Evolutionary conservation across 2,113 vertebrate species (phyloP).

Genomic region (Cathartes aura): DNA sequence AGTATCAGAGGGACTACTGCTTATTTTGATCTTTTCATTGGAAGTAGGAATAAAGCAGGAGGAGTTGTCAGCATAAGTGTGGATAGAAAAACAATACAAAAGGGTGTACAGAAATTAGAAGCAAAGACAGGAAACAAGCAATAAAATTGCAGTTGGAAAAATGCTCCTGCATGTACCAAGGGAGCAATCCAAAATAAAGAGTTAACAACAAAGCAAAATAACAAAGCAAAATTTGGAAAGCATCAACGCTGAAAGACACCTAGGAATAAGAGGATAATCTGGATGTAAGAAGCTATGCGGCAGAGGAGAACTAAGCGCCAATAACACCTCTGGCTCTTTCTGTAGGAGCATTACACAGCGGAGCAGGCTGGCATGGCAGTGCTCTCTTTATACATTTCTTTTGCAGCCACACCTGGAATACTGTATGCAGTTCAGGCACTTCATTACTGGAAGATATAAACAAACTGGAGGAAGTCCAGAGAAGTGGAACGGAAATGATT

Average conservation of each 20-base stretch:
- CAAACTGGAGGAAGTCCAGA: conserved; percentile 59
- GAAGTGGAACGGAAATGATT: conserved; percentile 61
- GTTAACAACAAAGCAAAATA: background rate
- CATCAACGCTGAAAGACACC: background rate
- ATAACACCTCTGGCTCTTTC: background rate
- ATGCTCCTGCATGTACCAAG: background rate
- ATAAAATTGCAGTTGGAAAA: background rate
- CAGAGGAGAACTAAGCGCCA: background rate
- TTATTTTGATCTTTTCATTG: background rate
- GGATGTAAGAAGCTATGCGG: background rate
- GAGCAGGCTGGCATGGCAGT: background rate
- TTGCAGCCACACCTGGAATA: conserved; percentile 47
- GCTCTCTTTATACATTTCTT: background rate
- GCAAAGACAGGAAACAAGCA: background rate
- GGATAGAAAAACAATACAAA: background rate
- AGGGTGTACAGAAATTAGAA: background rate
- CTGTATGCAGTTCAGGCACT: conserved; percentile 40
- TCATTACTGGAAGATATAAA: conserved; percentile 59
- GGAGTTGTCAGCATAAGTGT: background rate
- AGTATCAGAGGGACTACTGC: background rate
- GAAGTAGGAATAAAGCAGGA: background rate
- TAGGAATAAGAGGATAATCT: background rate
- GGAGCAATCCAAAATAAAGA: conserved; percentile 7
- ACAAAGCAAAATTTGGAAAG: background rate
- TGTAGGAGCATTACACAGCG: background rate